Base-by-base conservation (phyloP, 2,888 invertebrate genomes). In the Tiliacea aurago region DNA sequence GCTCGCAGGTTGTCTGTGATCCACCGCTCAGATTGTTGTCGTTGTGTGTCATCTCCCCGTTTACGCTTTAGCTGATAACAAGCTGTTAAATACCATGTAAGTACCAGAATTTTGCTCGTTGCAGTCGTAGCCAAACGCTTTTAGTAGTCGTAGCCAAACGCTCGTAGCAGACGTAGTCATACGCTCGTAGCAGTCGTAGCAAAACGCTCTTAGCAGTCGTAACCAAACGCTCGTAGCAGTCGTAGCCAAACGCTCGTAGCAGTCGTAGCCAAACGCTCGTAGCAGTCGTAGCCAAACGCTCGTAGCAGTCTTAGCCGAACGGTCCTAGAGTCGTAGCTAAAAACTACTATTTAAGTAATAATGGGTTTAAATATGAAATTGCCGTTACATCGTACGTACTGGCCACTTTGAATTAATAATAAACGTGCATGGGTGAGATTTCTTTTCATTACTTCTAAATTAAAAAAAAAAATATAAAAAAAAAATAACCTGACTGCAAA, bases 11-110 rank as follows among this genome's bases (percentile, higher is more conserved):
- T 97, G 56, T 97, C 93, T 13, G 92, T 91, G 51, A 97, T 97
- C 98, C 98, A 98, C 51, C 94, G 88, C 78, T 98, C 97, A 37
- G 98, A 97, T 81, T 96, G 93, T 61, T 28, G 3, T 28, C n/a
- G 3, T 3, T 28, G 28, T 92, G 89, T 69, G 96, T 96, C 84
- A 98, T 94, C 84, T 97, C 97, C 13, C 96, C 95, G 37, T 97
- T 28, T 28, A 28, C 97, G 87, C 69, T 18, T 80, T 80, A 33
- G 77, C 73, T 80, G 70, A 33, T 55, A 53, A 61, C 9, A 37
- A 28, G 18, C n/a, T 10, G 20, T 43, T 15, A 28, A 58, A 41
- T 15, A n/a, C 45, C 45, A 11, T 56, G 6, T 45, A 58, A 47
- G 18, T 47, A 2, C 3, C 4, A 33, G 33, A 2, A 2, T 3